Conservation (phyloP, 2,113 vertebrate genomes). For the Cervus canadensis region DNA sequence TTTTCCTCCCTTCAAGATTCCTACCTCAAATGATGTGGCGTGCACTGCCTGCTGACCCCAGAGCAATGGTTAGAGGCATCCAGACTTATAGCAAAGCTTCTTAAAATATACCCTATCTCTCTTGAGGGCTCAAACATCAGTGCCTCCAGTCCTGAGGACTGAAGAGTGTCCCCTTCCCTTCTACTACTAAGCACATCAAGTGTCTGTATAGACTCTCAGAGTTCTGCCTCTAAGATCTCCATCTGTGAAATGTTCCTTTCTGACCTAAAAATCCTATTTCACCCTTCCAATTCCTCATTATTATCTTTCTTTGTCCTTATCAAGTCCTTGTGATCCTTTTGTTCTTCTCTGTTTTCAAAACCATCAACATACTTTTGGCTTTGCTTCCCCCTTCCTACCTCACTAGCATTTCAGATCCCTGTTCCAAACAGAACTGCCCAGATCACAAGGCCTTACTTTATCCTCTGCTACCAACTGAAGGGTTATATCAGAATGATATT, state of each 20-base stretch:
- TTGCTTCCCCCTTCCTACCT: background rate
- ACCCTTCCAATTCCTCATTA: background rate
- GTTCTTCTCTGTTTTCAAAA: constrained; percentile 34
- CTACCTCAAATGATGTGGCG: background rate
- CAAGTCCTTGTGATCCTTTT: background rate
- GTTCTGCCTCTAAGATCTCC: background rate
- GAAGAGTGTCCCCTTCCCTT: background rate
- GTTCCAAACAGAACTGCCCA: background rate
- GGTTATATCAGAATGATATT: background rate
- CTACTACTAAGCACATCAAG: background rate
- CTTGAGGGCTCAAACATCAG: background rate
- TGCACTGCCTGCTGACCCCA: background rate
- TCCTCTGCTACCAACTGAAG: background rate
- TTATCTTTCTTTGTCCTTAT: background rate
- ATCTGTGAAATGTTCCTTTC: background rate
- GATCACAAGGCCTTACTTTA: background rate
- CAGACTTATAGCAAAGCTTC: background rate
- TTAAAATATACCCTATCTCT: background rate
- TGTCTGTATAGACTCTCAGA: background rate
- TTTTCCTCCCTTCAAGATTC: background rate
- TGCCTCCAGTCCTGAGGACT: background rate
- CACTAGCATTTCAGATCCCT: background rate
- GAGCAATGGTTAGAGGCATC: background rate
- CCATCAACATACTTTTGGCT: background rate
- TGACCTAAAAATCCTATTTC: background rate